phyloP scores from a whole-genome alignment of 2,113 vertebrate genomes.

The Heliornis fulica region DNA sequence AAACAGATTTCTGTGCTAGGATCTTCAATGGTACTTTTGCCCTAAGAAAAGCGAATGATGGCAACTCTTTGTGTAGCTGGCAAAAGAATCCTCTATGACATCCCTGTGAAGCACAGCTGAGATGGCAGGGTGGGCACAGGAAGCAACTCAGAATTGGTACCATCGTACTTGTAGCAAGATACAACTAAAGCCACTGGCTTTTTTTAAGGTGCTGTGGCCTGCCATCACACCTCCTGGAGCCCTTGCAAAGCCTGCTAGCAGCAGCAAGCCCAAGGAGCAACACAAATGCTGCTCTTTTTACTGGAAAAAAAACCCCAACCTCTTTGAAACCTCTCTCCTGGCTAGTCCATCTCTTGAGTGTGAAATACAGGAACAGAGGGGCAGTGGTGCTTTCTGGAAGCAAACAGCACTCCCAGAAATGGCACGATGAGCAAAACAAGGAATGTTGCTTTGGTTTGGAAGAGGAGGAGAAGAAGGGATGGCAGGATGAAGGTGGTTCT shows the following conservation, averaged over 20 bases:
- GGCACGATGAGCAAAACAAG: rapidly evolving
- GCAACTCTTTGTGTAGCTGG: neutral
- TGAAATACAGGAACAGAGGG: neutral
- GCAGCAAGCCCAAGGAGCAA: neutral
- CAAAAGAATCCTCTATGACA: neutral
- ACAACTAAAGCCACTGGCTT: neutral
- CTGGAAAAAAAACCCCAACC: too few species aligned
- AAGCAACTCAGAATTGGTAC: neutral
- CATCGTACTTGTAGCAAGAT: neutral
- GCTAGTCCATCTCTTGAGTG: neutral
- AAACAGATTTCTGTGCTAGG: neutral
- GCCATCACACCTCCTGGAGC: neutral
- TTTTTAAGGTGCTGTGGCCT: neutral
- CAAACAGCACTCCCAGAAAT: neutral
- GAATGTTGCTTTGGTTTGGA: neutral
- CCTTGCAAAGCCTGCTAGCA: neutral
- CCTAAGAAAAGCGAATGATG: neutral
- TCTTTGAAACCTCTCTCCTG: neutral
- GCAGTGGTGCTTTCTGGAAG: neutral
- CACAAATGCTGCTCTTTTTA: neutral
- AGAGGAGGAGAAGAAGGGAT: neutral
- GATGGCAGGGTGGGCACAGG: neutral
- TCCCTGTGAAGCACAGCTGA: neutral
- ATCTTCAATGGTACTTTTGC: neutral
- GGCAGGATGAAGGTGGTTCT: neutral